Base-by-base conservation (phyloP, 2,888 invertebrate species). In the Agrilus cyanescens region DNA sequence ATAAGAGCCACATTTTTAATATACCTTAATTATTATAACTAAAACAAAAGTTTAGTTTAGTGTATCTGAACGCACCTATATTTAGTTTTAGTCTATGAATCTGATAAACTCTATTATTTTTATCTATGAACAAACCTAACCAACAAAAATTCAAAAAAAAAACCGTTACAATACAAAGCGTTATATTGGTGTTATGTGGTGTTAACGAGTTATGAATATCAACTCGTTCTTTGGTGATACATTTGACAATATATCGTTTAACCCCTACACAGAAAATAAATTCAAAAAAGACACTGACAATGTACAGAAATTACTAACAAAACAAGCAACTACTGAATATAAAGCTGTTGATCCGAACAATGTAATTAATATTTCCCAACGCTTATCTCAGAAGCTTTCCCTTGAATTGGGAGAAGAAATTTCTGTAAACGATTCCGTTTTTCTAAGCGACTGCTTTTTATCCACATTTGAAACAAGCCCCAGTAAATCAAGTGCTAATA, bases 371-470 rank as follows among this genome's bases (percentile, higher is more conserved):
- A 25, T 25, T 25, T 25, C 25, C 3, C 25, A 25, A 25, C 10
- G 25, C 25, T 10, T 25, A 10, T 25, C 25, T 10, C 25, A 25
- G 4, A 25, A 25, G 10, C 2, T 25, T 25, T 10, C 25, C 25
- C 10, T 25, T 25, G 25, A 25, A 3, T 25, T 6, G 25, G 25
- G 25, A 4, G 10, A 10, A 25, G 25, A 25, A 25, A 47, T 55
- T 40, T 47, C 53, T 13, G 44, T 54, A 25, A 53, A 55, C 46
- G 55, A 54, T 50, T 48, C 51, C 10, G 35, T 38, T 6, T 54
- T 53, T 43, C 35, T 53, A 32, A 49, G 45, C 30, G 44, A 46
- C 8, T 46, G 45, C 6, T 42, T 44, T 37, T 32, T 45, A 12
- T 39, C 43, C 13, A 35, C 35, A 25, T 25, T 25, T 10, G 10